phyloP scores from a whole-genome alignment of 2,113 vertebrate species.

The Ceyx cyanopectus region DNA sequence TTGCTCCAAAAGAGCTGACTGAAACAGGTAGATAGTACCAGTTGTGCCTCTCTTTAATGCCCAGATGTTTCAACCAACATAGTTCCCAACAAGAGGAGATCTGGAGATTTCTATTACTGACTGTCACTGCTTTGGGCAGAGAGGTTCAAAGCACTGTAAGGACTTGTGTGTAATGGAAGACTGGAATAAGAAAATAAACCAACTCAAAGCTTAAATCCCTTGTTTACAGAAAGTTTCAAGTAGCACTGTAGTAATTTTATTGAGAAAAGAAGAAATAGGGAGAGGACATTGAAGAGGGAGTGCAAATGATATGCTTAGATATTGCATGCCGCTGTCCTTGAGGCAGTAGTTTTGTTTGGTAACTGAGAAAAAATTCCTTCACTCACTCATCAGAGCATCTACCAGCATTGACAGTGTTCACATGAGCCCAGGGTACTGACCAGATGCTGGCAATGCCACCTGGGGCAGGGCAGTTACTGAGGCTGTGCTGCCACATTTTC shows the following conservation, averaged over 20 bases:
- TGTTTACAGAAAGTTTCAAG: not conserved
- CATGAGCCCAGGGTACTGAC: not conserved
- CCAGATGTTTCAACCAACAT: not conserved
- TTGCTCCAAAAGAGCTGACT: not conserved
- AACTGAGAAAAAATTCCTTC: not conserved
- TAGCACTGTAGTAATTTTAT: not conserved
- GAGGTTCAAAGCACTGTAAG: not conserved
- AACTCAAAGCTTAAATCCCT: not conserved
- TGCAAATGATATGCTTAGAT: not conserved
- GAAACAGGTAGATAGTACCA: not conserved
- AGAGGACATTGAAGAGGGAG: not conserved
- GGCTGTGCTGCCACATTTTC: not conserved
- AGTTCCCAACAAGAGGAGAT: not conserved
- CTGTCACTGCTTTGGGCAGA: not conserved
- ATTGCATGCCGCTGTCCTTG: not conserved
- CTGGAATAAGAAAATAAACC: not conserved
- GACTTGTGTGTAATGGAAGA: rapidly evolving
- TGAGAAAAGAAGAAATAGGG: not conserved
- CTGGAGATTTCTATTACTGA: not conserved
- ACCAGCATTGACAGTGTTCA: not conserved
- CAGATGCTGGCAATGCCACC: not conserved
- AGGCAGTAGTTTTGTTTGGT: not conserved
- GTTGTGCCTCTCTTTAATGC: not conserved
- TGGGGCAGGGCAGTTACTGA: not conserved
- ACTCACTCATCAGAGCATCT: not conserved